A percentile compares a stretch with the other conserved stretches of the same genome.
phyloP scores from a whole-genome alignment of 1,140 invertebrate species.

The Steinernema feltiae region DNA sequence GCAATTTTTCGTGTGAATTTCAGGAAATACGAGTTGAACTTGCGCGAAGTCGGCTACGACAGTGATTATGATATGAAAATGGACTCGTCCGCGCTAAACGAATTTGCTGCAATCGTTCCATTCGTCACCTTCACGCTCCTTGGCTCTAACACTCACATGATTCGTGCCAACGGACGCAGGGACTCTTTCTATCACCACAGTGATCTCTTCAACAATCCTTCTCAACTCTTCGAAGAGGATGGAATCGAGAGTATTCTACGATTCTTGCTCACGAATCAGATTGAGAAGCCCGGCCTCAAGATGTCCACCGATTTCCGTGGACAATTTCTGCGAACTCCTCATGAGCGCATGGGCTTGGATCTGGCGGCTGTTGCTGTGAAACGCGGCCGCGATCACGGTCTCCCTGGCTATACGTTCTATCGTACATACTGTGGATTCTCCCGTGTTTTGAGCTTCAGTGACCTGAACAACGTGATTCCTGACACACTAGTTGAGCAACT shows the following conservation, averaged over 20 bases:
- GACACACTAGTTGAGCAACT: neutral
- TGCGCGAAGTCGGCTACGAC: slow-evolving; percentile 35
- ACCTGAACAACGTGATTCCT: neutral
- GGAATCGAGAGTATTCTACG: slow-evolving; percentile 27
- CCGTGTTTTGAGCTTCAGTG: slow-evolving; percentile 65
- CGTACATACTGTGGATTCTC: slow-evolving; percentile 70
- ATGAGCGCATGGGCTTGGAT: slow-evolving; percentile 60
- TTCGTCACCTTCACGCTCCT: slow-evolving; percentile 3
- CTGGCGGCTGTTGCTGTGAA: slow-evolving; percentile 66
- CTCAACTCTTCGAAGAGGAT: slow-evolving; percentile 25
- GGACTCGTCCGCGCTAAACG: slow-evolving; percentile 35
- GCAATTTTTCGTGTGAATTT: slow-evolving; percentile 13
- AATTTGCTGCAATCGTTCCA: slow-evolving; percentile 10
- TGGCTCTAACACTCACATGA: slow-evolving; percentile 14
- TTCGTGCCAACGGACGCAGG: slow-evolving; percentile 9
- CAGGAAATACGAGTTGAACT: slow-evolving; percentile 36
- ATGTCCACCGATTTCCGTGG: slow-evolving; percentile 28
- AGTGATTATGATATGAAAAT: slow-evolving; percentile 41
- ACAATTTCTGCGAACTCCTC: slow-evolving; percentile 34
- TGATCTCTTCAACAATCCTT: slow-evolving; percentile 37
- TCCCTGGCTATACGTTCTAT: slow-evolving; percentile 75
- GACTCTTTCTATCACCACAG: slow-evolving; percentile 21
- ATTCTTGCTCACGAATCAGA: slow-evolving; percentile 25
- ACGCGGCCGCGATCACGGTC: slow-evolving; percentile 77
- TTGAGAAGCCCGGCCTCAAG: slow-evolving; percentile 30